Evolutionary conservation across 2,888 invertebrate species (phyloP).

Genomic region (Xylota segnis): DNA sequence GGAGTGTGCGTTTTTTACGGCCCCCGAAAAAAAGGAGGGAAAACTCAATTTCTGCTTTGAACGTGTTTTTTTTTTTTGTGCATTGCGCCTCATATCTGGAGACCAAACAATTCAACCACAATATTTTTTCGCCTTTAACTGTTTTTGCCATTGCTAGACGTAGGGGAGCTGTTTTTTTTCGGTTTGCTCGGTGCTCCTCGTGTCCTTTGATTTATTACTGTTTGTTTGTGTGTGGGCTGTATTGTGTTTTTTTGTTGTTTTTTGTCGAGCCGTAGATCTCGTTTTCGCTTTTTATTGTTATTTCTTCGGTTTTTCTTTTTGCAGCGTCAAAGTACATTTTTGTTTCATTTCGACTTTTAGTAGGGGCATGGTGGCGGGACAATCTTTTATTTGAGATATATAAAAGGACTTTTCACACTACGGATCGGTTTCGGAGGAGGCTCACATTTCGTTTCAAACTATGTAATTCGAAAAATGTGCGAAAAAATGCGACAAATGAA

Average conservation of each 20-base stretch:
- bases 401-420: constrained; percentile 31
- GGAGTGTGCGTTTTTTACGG: constrained; percentile 56
- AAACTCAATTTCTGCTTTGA: constrained; percentile 58
- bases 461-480: constrained; percentile 49
- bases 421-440: constrained; percentile 34
- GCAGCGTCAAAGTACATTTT: constrained; percentile 54
- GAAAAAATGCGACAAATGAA: constrained; percentile 45
- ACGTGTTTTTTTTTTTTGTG: constrained; percentile 56
- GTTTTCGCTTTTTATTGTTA: constrained; percentile 70
- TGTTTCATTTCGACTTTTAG: constrained; percentile 50
- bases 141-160: constrained; percentile 47
- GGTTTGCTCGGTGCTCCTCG: constrained; percentile 19
- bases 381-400: constrained; percentile 34
- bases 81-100: constrained; percentile 46
- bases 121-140: constrained; percentile 60
- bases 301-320: constrained; percentile 58
- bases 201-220: constrained; percentile 73
- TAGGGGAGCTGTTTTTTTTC: constrained; percentile 15
- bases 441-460: constrained; percentile 10
- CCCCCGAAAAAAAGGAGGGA: constrained; percentile 33
- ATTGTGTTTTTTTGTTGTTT: constrained; percentile 17
- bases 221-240: constrained; percentile 32
- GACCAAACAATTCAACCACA: constrained; percentile 65
- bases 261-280: constrained; percentile 51
- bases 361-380: background rate